phyloP scores from a whole-genome alignment of 2,113 vertebrate genomes.

The Vombatus ursinus region DNA sequence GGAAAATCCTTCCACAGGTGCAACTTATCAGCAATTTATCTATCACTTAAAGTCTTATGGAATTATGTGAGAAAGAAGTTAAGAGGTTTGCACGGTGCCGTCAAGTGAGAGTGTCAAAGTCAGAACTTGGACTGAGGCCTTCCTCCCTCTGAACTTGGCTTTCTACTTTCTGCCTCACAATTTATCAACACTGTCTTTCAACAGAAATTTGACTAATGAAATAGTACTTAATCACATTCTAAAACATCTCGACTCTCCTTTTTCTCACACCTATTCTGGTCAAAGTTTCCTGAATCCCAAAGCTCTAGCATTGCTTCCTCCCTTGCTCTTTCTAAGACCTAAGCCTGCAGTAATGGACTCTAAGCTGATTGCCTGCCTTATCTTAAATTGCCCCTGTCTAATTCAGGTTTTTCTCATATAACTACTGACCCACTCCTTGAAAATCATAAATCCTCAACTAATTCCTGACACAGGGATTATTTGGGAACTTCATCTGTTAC shows the following conservation, averaged over 20 bases:
- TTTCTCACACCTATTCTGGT: not conserved
- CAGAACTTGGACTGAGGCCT: not conserved
- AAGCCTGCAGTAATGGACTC: constrained; percentile 59
- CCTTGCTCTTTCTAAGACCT: constrained; percentile 25
- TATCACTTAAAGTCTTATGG: not conserved
- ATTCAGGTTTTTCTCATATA: constrained; percentile 61
- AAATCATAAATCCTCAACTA: constrained; percentile 65
- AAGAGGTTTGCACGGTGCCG: not conserved
- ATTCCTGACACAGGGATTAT: constrained; percentile 55
- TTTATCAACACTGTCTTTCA: not conserved
- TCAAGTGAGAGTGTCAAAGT: not conserved
- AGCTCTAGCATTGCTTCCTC: not conserved
- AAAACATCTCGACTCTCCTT: not conserved
- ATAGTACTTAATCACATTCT: not conserved
- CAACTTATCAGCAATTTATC: not conserved
- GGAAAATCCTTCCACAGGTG: not conserved
- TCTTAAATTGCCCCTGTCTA: constrained; percentile 64
- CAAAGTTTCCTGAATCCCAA: not conserved
- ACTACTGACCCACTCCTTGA: constrained; percentile 55
- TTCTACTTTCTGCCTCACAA: not conserved
- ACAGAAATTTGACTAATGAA: not conserved
- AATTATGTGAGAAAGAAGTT: not conserved
- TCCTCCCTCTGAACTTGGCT: not conserved
- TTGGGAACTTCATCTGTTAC: not conserved
- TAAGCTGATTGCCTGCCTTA: constrained; percentile 42